Evolutionary conservation across 2,888 invertebrate genomes (phyloP), one percentile per base, ranked within the genome.

Genomic region (Herminia tarsipennalis): DNA sequence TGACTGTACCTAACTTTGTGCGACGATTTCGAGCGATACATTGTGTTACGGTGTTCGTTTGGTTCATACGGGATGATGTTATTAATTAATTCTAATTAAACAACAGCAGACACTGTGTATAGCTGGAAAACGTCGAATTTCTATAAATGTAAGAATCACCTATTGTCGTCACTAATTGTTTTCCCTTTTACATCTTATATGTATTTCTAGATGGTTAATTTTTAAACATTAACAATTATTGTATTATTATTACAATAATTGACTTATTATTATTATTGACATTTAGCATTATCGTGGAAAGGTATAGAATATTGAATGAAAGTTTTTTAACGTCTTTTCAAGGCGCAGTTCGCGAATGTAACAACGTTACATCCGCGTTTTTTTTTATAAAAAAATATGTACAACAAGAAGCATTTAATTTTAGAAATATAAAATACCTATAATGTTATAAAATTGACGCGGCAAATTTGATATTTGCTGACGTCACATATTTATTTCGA

Each of bases 371-470:
- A 76, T 73, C 49, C 57, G 59, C 32, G 48, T 27, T 46, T 76
- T 79, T 75, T 78, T 79, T 79, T 79, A 65, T 75, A 73, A 78
- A 78, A 76, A 70, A 72, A 22, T 81, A 87, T 91, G 90, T 90
- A 90, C 91, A 91, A 91, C 84, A 86, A 72, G 78, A 89, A 88
- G 91, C 91, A 91, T 91, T 91, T 91, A 91, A 89, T 88, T 89
- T 88, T 90, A 91, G 88, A 86, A 81, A 84, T 88, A 88, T 86
- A 78, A 82, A 86, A 85, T 84, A 63, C 64, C 57, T 63, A 81
- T 88, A 86, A 86, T 83, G 81, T 85, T 85, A 87, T 85, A 59
- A 63, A 83, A 86, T 83, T 76, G 60, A 80, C 81, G 70, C 61
- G 66, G 76, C 77, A 79, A 74, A 73, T 80, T 78, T 78, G 76